Evolutionary conservation across 1,140 invertebrate species (phyloP), one percentile per base, ranked within the genome.

Genomic region (Drosophila nikananu): DNA sequence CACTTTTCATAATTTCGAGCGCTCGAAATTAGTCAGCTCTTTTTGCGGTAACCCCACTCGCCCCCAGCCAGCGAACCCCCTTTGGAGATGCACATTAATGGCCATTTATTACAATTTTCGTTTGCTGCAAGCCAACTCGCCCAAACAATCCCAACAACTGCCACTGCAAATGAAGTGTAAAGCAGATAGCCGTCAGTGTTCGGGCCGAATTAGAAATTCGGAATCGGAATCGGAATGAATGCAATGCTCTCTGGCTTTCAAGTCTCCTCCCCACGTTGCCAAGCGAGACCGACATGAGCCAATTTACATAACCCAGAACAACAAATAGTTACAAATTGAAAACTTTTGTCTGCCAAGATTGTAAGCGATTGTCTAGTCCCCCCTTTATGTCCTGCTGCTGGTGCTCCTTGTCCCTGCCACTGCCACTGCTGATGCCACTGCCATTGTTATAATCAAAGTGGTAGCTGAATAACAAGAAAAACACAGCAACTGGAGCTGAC

Each of bases 281-380:
- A 35, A 39, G 25, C 46, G 39, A 32, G 64, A 83, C 62, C 62
- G 73, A 76, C 65, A 76, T 49, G 70, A 89, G 84, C 81, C 84
- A 87, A 87, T 87, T 87, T 87, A 90, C 84, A 87, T 87, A 87
- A 87, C 86, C 86, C 81, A 87, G 73, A 87, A 90, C 84, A 87
- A 87, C 86, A 87, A 87, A 87, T 90, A 90, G 84, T 87, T 90
- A 89, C 84, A 87, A 87, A 87, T 87, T 87, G 84, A 87, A 87
- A 87, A 87, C 73, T 87, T 87, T 87, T 81, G 73, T 84, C 74
- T 87, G 84, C 84, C 84, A 87, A 87, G 84, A 87, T 87, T 89
- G 84, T 90, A 87, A 87, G 81, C 84, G 81, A 89, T 89, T 87
- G 84, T 89, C 81, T 81, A 46, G 25, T 64, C 17, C 12, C 48